Evolutionary conservation across 2,888 invertebrate genomes (phyloP), one percentile per base, ranked within the genome.

Genomic region (Hydroisotoma schaefferi): DNA sequence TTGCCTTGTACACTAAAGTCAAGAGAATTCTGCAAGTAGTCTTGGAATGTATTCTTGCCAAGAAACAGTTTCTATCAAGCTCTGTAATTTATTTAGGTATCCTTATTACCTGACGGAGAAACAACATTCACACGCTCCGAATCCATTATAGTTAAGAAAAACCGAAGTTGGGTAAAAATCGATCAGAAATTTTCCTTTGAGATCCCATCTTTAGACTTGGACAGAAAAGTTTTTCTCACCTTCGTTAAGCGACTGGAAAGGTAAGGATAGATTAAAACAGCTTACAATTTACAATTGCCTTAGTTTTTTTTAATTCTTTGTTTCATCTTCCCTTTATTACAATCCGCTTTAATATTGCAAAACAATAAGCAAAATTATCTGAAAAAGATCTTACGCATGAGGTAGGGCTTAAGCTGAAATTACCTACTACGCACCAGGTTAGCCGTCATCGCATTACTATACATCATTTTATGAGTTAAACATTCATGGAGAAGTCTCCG

Each of bases 131-230:
- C 68, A 4, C 63, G 52, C 18, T 70, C 65, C 2, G 69, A 69
- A 20, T 62, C 61, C 1, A 65, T 69, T 29, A 33, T 56, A 2
- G 68, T 71, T 28, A 46, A 54, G 6, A 43, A 49, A 55, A 61
- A 57, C 43, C 48, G 55, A 52, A 63, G 58, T 48, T 57, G 57
- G 55, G 68, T 65, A 25, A 68, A 61, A 61, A 68, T 71, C 38
- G 65, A 69, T 55, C 62, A 71, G 48, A 71, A 71, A 47, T 69
- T 71, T 46, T 71, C 71, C 4, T 69, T 71, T 62, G 71, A 71
- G 48, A 53, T 61, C 28, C 59, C 63, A 23, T 33, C 46, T 47
- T 26, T 6, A 29, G 20, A 22, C 3, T 28, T 15, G n/a, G 59
- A 66, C n/a, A 52, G 48, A 55, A 71, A 71, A 57, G 55, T 71